Evolutionary conservation across 2,797 vertebrate species (phyloP), one percentile per base, ranked within the genome.

Genomic region (Cirrhinus mrigala): DNA sequence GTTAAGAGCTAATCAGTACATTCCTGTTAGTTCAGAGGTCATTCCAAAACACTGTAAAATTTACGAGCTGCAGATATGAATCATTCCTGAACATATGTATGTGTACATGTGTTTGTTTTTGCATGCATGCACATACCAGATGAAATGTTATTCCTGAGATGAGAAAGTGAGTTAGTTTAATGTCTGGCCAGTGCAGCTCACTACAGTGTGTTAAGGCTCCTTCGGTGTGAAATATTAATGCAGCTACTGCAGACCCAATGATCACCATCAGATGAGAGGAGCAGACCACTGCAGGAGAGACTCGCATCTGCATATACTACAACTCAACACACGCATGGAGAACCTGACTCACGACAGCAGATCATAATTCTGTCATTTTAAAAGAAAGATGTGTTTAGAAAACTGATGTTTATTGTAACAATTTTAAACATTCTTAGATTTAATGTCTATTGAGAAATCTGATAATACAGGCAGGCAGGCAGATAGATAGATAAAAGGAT

Each of bases 151-250:
- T 78, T 58, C 15, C 14, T 58, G n/a, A 69, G 8, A 18, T 27
- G 50, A 44, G 52, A 71, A 37, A 11, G 24, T 48, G 66, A 56
- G 50, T 14, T 22, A 44, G 44, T 70, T 81, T 81, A 81, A 81
- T 52, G 27, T 16, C 18, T 68, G 29, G 15, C 29, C 29, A 40
- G 4, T 58, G 52, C 50, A 40, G 6, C 54, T 73, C 81, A 22
- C n/a, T 62, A 60, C 24, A 10, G 81, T 82, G 68, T 82, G 18
- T 82, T 73, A 60, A 48, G 27, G 40, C 40, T 56, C 27, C 78
- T 71, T 82, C 27, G 4, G 40, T 50, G 40, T 74, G 70, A 82
- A 82, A 74, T 82, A 82, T 82, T 82, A 82, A 82, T 74, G 54
- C 81, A 73, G 24, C 16, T 46, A n/a, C 80, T 73, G 80, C 54